Percentiles rank a stretch among this genome's conserved stretches.
phyloP scores from a whole-genome alignment of 2,888 invertebrate genomes.

The Noctua janthina region DNA sequence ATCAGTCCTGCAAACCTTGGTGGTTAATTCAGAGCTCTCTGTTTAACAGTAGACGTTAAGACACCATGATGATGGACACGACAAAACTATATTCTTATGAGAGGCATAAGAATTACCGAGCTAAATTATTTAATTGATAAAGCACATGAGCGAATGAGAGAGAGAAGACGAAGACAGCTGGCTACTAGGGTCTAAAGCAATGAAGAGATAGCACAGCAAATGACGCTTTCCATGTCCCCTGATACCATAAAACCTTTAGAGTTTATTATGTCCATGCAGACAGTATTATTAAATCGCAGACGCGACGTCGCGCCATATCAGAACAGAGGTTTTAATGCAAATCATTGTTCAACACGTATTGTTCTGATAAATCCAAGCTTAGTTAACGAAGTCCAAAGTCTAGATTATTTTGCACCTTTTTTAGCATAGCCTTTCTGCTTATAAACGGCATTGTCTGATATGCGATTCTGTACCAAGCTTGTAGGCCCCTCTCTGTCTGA shows the following conservation, averaged over 20 bases:
- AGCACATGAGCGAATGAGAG: not conserved
- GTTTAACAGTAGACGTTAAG: not conserved
- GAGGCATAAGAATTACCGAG: not conserved
- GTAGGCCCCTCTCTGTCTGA: conserved; percentile 86
- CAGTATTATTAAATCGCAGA: conserved; percentile 39
- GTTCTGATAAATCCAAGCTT: not conserved
- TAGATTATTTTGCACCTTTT: conserved; percentile 36
- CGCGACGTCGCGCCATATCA: conserved; percentile 11
- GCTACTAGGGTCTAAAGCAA: not conserved
- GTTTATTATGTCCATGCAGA: conserved; percentile 17
- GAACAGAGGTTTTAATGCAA: conserved; percentile 7
- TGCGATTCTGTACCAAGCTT: conserved; percentile 73
- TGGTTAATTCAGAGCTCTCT: not conserved
- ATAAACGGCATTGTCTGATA: conserved; percentile 68
- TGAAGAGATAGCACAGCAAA: not conserved
- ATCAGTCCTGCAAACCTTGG: not conserved
- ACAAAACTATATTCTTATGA: not conserved
- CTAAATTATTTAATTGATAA: not conserved
- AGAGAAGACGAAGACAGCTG: not conserved
- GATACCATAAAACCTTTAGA: not conserved
- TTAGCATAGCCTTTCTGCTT: conserved; percentile 30
- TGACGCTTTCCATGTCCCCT: not conserved
- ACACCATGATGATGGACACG: not conserved
- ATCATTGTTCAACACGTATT: conserved; percentile 3
- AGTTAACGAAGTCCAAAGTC: not conserved